These are phyloP conservation scores for Artibeus lituratus DNA, from an alignment of 2,797 vertebrate species.

Conservation along the genomic window DNA sequence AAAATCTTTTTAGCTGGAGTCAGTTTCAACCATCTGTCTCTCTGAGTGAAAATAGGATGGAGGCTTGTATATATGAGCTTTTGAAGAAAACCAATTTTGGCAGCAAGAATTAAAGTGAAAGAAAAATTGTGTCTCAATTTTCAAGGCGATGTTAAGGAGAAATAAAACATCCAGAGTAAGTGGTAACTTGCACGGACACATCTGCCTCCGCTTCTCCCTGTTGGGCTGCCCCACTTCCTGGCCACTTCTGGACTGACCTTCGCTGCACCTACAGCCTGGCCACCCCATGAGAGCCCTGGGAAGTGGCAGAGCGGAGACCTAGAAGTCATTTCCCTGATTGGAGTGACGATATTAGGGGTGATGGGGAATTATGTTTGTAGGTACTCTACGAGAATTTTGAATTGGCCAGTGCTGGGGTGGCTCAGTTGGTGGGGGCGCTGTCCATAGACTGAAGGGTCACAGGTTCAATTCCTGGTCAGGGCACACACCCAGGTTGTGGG, in stretches of 20 bases:
- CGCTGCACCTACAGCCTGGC: background rate
- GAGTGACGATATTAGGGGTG: background rate
- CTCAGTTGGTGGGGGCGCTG: background rate
- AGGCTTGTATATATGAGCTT: constrained; percentile 37
- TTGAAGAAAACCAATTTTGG: constrained; percentile 57
- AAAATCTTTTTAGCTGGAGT: constrained; percentile 26
- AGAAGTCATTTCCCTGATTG: background rate
- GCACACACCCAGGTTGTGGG: background rate
- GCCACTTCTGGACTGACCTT: background rate
- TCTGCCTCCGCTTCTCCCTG: background rate
- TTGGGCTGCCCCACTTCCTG: background rate
- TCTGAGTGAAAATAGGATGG: constrained; percentile 54
- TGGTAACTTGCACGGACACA: background rate
- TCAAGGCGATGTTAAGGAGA: background rate
- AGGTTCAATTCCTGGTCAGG: background rate
- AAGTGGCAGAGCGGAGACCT: background rate
- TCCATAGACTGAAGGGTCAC: background rate
- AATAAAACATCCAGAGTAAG: background rate
- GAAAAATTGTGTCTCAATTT: constrained; percentile 15
- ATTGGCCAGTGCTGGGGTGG: background rate
- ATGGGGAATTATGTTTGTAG: background rate
- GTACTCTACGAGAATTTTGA: background rate
- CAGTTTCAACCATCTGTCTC: constrained; percentile 66
- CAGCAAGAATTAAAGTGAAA: constrained; percentile 58
- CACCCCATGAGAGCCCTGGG: background rate